A percentile compares a stretch with the other conserved stretches of the same genome.
These are phyloP conservation scores for Pheosia gnoma DNA, from an alignment of 2,888 invertebrate genomes.

Conservation along the genomic window DNA sequence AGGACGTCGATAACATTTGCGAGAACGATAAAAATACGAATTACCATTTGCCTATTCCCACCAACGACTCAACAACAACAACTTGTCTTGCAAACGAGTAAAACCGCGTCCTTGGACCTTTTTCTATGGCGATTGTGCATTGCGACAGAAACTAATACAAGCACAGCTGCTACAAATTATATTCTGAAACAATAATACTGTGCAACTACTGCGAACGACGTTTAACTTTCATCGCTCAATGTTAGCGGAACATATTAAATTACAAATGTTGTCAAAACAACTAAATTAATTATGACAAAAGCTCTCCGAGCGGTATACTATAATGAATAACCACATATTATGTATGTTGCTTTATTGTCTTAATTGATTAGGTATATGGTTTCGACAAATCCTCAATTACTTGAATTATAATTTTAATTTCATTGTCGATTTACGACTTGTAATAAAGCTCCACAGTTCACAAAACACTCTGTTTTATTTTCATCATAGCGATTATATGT, in stretches of 20 bases:
- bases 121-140: constrained; percentile 25
- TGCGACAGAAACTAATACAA: constrained; percentile 36
- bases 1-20: too few species aligned
- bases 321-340: not conserved
- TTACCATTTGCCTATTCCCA: not conserved
- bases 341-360: not conserved
- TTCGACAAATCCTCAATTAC: not conserved
- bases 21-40: too few species aligned
- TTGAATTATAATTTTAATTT: not conserved
- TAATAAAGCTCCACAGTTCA: not conserved
- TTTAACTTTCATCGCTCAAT: constrained; percentile 16
- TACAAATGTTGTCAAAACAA: not conserved
- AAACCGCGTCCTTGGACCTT: constrained; percentile 6
- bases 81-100: not conserved
- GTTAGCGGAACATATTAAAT: constrained; percentile 3
- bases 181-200: constrained; percentile 28
- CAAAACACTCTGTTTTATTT: too few species aligned
- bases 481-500: not conserved
- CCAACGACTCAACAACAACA: not conserved
- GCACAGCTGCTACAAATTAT: constrained; percentile 35
- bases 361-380: not conserved
- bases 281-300: not conserved
- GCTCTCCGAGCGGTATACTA: not conserved
- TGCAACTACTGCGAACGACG: constrained; percentile 14
- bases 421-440: not conserved